phyloP scores from a whole-genome alignment of 1,140 invertebrate species.

The Macrobrachium rosenbergii region DNA sequence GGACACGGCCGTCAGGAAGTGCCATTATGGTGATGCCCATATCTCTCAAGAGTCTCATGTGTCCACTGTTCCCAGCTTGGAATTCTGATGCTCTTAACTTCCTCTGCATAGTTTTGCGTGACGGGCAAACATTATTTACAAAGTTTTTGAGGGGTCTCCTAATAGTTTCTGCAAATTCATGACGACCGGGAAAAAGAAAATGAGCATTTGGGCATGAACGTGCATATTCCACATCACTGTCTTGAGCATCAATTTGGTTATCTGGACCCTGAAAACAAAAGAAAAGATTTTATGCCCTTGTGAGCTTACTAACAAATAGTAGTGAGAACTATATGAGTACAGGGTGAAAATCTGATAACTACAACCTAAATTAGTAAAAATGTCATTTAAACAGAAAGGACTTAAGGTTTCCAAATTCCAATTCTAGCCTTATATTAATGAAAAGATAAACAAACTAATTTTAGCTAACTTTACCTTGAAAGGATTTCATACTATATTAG shows the following conservation, averaged over 20 bases:
- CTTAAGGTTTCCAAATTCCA: too few species aligned
- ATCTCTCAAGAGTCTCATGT: constrained; percentile 86
- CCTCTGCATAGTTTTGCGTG: constrained; percentile 73
- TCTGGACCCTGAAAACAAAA: constrained; percentile 35
- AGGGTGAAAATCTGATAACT: too few species aligned
- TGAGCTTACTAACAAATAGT: too few species aligned
- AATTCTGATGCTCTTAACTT: constrained; percentile 82
- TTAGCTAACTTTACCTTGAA: too few species aligned
- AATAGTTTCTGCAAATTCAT: constrained; percentile 71
- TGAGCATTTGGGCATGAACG: constrained; percentile 89
- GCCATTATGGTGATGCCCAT: constrained; percentile 96
- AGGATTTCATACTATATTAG: too few species aligned
- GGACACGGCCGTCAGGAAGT: constrained; percentile 89
- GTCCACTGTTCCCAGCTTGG: constrained; percentile 89
- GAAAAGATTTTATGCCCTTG: background rate
- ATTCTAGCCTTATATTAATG: too few species aligned
- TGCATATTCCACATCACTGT: constrained; percentile 73
- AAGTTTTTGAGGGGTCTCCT: constrained; percentile 83
- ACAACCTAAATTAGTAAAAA: too few species aligned
- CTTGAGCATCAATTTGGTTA: constrained; percentile 24
- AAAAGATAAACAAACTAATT: too few species aligned
- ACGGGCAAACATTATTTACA: constrained; percentile 82
- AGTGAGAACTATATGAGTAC: too few species aligned
- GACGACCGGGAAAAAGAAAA: constrained; percentile 82
- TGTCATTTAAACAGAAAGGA: too few species aligned